A percentile compares a stretch with the other conserved stretches of the same genome.
Evolutionary conservation across 2,888 invertebrate species (phyloP).

Genomic region (Cataglyphis rosenhaueri): DNA sequence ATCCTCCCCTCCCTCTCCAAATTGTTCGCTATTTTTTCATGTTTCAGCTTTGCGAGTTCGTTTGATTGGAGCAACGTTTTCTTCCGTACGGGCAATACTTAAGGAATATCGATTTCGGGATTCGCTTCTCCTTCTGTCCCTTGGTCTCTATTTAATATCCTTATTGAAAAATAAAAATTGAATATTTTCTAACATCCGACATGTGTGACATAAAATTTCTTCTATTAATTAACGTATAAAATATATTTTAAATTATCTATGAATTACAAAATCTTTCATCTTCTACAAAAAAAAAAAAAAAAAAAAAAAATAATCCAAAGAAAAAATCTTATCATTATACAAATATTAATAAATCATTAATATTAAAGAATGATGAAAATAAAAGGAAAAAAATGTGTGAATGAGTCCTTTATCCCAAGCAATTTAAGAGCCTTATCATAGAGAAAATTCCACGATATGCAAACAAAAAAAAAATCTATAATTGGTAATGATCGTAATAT

Average conservation of each 20-base stretch:
- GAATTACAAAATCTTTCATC: background rate
- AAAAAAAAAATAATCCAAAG: background rate
- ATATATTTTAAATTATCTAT: too few relatives aligned
- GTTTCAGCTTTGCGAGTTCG: constrained; percentile 8
- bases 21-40: constrained; percentile 31
- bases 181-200: too few relatives aligned
- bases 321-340: background rate
- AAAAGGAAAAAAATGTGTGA: background rate
- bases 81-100: constrained; percentile 17
- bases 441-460: background rate
- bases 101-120: constrained; percentile 24
- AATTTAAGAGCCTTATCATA: background rate
- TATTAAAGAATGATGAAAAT: background rate
- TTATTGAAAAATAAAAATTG: too few relatives aligned
- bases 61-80: constrained; percentile 20
- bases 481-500: background rate
- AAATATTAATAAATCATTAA: background rate
- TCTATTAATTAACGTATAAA: too few relatives aligned
- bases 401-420: background rate
- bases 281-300: background rate
- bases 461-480: background rate
- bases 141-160: background rate
- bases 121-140: background rate
- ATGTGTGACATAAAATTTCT: too few relatives aligned
- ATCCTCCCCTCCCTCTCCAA: constrained; percentile 47